A percentile compares a stretch with the other conserved stretches of the same genome.
phyloP scores from a whole-genome alignment of 92 coral and sea anemone genomes.

The Chrysogorgia sp. region DNA sequence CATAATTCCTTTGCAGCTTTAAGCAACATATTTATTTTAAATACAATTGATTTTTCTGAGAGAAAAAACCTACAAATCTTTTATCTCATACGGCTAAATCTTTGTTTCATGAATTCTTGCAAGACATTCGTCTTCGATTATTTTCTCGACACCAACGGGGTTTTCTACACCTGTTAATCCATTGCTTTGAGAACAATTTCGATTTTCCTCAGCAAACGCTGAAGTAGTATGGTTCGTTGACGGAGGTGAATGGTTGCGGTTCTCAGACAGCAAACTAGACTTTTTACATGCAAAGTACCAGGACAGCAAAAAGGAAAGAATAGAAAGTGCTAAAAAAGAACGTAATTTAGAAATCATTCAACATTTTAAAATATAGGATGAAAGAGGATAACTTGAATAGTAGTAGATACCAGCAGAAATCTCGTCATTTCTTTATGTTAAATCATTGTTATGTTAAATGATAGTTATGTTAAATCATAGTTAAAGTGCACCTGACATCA shows the following conservation, averaged over 20 bases:
- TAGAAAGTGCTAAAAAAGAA: constrained; percentile 19
- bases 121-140: constrained; percentile 4
- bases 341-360: neutral
- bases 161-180: constrained; percentile 3
- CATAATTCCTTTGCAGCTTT: too few relatives aligned
- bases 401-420: too few relatives aligned
- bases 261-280: neutral
- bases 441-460: too few relatives aligned
- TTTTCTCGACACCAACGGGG: constrained; percentile 9
- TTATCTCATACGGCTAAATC: neutral
- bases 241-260: neutral
- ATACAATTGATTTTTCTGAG: too few relatives aligned
- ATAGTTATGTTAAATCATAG: too few relatives aligned
- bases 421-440: too few relatives aligned
- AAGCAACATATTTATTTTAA: too few relatives aligned
- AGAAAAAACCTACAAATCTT: neutral
- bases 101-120: neutral
- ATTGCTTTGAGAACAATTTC: neutral
- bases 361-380: too few relatives aligned
- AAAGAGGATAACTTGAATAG: neutral
- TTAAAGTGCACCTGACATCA: too few relatives aligned
- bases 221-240: neutral
- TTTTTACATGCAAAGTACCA: constrained; percentile 34
- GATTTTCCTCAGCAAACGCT: neutral
- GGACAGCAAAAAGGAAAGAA: constrained; percentile 19